phyloP scores from a whole-genome alignment of 1,140 invertebrate genomes.

The Drosophila bifasciata region DNA sequence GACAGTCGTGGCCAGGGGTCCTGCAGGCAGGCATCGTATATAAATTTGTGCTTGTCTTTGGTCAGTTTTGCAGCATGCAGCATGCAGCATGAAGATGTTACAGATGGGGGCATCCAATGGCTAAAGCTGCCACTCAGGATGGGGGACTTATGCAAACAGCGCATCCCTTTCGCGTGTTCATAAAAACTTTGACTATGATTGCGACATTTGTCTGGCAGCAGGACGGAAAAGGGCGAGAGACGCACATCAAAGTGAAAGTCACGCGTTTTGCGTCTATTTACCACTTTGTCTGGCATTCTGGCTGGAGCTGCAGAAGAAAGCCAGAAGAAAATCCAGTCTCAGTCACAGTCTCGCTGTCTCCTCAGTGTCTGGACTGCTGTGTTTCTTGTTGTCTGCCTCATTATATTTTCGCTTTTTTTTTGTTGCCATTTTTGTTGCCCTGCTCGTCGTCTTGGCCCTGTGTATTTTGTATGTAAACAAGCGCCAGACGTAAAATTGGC shows the following conservation, averaged over 20 bases:
- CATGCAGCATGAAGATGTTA: conserved; percentile 16
- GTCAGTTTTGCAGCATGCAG: too few relatives aligned
- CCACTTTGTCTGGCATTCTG: conserved; percentile 66
- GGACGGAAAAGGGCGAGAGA: too few relatives aligned
- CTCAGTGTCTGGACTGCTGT: conserved; percentile 13
- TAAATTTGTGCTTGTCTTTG: too few relatives aligned
- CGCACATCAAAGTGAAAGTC: conserved; percentile 79
- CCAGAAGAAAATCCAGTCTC: conserved; percentile 27
- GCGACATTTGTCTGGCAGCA: conserved; percentile 38
- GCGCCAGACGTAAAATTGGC: conserved; percentile 57
- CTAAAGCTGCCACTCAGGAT: conserved; percentile 19
- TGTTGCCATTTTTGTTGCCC: conserved; percentile 27
- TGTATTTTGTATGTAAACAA: conserved; percentile 77
- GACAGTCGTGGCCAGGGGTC: too few relatives aligned
- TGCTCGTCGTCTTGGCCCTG: conserved; percentile 43
- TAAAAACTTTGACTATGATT: conserved; percentile 31
- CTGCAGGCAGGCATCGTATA: not conserved
- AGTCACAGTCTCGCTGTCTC: conserved; percentile 21
- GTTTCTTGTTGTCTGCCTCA: conserved; percentile 58
- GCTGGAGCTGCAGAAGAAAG: conserved; percentile 27
- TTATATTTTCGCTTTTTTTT: conserved; percentile 57
- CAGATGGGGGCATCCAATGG: not conserved
- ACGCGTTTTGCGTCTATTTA: conserved; percentile 73
- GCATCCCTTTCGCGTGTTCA: conserved; percentile 19
- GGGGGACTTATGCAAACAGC: conserved; percentile 34